phyloP scores from a whole-genome alignment of 2,113 vertebrate genomes.

The Clupea harengus region DNA sequence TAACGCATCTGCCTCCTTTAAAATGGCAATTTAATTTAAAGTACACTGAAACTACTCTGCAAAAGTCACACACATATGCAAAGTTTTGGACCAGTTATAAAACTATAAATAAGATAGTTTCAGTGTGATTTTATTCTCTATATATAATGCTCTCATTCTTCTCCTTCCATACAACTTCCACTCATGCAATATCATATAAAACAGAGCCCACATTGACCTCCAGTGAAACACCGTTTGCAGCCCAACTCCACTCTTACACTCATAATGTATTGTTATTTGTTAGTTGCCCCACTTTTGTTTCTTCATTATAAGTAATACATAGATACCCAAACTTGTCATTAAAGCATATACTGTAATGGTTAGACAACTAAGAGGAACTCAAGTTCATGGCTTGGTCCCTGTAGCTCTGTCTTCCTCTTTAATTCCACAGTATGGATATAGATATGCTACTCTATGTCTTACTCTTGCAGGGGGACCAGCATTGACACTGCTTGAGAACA shows the following conservation, averaged over 20 bases:
- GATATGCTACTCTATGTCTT: neutral
- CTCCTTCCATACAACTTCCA: too few relatives aligned
- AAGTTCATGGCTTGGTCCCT: neutral
- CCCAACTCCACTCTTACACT: too few relatives aligned
- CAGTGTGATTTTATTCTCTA: too few relatives aligned
- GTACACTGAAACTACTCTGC: neutral
- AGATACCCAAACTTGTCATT: neutral
- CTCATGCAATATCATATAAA: neutral
- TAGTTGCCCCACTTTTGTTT: too few relatives aligned
- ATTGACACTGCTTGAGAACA: slow-evolving; percentile 77
- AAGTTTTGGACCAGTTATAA: neutral
- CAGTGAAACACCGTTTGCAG: too few relatives aligned
- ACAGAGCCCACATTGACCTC: too few relatives aligned
- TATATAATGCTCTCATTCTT: too few relatives aligned
- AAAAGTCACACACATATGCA: neutral
- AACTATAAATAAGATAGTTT: too few relatives aligned
- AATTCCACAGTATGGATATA: neutral
- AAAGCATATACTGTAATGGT: neutral
- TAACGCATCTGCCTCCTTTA: neutral
- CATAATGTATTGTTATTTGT: too few relatives aligned
- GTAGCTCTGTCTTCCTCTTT: neutral
- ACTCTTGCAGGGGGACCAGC: slow-evolving; percentile 60
- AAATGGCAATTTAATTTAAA: neutral
- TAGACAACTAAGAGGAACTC: neutral
- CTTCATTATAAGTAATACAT: neutral